Conservation (phyloP, 2,888 invertebrate species). For the Dinocampus coccinellae region DNA sequence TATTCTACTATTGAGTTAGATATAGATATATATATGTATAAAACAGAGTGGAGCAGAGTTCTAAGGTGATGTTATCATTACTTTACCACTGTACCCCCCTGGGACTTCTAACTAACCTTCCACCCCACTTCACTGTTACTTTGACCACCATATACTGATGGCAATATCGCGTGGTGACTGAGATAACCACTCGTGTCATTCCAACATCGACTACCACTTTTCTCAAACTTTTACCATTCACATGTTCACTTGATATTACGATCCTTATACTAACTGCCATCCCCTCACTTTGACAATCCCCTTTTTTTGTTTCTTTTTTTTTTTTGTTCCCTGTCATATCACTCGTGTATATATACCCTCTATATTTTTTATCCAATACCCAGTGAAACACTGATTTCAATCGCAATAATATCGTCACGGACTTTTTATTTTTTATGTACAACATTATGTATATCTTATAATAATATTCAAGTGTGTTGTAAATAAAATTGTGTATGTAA, state of each 20-base stretch:
- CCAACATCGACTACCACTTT: constrained; percentile 65
- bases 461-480: background rate
- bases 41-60: too few species aligned
- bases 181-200: constrained; percentile 69
- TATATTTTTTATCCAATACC: constrained; percentile 2
- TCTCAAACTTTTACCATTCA: constrained; percentile 47
- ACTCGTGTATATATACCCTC: constrained; percentile 12
- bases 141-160: constrained; percentile 60
- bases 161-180: constrained; percentile 69
- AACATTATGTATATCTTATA: background rate
- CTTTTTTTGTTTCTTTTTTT: too few species aligned
- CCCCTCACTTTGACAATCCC: constrained; percentile 19
- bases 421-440: constrained; percentile 24
- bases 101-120: constrained; percentile 47
- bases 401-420: constrained; percentile 2
- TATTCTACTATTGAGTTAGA: constrained; percentile 45
- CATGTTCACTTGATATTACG: background rate
- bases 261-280: background rate
- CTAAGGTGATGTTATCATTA: constrained; percentile 47
- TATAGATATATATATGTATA: too few species aligned
- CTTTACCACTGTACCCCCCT: constrained; percentile 40
- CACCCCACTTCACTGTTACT: constrained; percentile 6
- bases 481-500: background rate
- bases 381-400: background rate
- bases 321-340: constrained; percentile 10